Evolutionary conservation across 92 coral and sea anemone species (phyloP).

Genomic region (Desmophyllum pertusum): DNA sequence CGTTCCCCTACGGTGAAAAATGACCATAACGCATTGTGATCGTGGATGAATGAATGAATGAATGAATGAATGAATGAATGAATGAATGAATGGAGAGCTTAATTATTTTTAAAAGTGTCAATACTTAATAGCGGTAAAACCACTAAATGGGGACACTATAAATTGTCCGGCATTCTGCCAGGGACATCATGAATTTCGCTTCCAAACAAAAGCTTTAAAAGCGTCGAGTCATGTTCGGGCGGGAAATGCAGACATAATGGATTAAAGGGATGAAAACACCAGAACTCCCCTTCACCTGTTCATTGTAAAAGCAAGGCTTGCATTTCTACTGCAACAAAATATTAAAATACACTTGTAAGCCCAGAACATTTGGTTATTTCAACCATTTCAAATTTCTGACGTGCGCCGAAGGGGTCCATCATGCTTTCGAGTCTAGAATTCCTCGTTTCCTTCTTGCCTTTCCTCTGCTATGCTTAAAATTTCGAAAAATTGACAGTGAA

Average conservation of each 20-base stretch:
- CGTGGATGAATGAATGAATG: too few relatives aligned
- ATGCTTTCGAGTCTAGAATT: background rate
- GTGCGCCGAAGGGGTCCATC: background rate
- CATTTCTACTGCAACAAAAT: background rate
- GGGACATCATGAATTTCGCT: background rate
- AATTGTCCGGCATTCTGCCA: background rate
- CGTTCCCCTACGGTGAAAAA: background rate
- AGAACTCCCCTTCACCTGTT: background rate
- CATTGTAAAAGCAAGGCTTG: background rate
- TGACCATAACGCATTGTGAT: too few relatives aligned
- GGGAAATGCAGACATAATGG: conserved; percentile 9
- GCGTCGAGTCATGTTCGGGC: background rate
- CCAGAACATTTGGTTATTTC: background rate
- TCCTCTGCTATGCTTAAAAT: background rate
- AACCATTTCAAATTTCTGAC: conserved; percentile 6
- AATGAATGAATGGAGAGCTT: too few relatives aligned
- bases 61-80: too few relatives aligned
- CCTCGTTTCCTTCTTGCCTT: background rate
- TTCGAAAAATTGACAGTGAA: background rate
- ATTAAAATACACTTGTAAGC: background rate
- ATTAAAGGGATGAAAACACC: background rate
- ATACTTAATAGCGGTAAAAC: too few relatives aligned
- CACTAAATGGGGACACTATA: too few relatives aligned
- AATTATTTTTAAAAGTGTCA: too few relatives aligned
- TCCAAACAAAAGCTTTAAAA: background rate